Conservation (phyloP, 2,113 vertebrate genomes). For the Anhinga anhinga region DNA sequence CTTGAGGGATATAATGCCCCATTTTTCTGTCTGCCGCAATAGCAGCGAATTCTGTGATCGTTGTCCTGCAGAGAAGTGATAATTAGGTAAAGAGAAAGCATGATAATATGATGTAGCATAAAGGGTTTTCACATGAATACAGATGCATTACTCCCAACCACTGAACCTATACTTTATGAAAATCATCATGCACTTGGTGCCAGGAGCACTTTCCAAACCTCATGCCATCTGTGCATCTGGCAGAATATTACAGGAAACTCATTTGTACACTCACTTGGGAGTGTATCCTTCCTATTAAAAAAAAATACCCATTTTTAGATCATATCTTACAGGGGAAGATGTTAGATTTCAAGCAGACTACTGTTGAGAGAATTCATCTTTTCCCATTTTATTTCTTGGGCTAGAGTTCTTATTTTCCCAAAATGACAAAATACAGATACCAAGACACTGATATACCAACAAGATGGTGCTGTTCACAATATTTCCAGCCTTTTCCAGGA, state of each 20-base stretch:
- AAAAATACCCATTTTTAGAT: not conserved
- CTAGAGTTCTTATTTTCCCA: not conserved
- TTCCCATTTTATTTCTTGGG: not conserved
- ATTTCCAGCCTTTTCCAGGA: not conserved
- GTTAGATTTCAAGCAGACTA: not conserved
- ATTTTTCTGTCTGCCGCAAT: not conserved
- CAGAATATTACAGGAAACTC: not conserved
- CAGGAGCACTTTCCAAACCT: slow-evolving; percentile 4
- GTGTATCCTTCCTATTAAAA: not conserved
- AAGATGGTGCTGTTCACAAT: not conserved
- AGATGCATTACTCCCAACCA: not conserved
- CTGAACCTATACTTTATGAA: slow-evolving; percentile 1
- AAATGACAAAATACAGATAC: not conserved
- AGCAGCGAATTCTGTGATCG: not conserved
- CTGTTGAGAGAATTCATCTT: not conserved
- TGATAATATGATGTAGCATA: not conserved
- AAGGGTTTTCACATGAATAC: slow-evolving; percentile 6
- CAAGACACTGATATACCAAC: not conserved
- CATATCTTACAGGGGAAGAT: not conserved
- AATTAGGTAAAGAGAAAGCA: slow-evolving; percentile 1
- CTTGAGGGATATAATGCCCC: not conserved
- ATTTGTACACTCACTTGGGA: not conserved
- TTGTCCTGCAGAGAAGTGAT: slow-evolving; percentile 2
- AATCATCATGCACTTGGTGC: not conserved
- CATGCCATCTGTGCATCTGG: slow-evolving; percentile 41